phyloP scores from a whole-genome alignment of 23 tunicate species.

The Ascidia mentula region DNA sequence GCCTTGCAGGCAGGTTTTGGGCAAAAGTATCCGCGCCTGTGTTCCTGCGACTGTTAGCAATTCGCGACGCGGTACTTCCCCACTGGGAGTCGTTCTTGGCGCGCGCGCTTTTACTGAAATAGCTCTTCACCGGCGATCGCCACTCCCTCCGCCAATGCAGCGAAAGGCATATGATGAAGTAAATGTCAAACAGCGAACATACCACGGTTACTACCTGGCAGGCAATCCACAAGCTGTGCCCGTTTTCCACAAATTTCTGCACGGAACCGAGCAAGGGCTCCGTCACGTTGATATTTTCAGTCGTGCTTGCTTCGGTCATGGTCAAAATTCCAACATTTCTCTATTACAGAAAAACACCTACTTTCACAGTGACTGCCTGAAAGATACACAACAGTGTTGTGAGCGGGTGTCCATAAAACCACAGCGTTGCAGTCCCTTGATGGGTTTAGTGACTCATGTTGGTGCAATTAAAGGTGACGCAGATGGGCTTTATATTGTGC shows the following conservation, averaged over 20 bases:
- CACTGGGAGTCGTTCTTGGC: not conserved
- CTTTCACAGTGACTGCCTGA: no score
- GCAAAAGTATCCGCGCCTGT: not conserved
- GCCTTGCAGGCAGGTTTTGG: not conserved
- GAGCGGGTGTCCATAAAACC: no score
- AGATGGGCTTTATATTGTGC: no score
- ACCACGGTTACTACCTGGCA: slow-evolving; percentile 23
- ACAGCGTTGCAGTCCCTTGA: no score
- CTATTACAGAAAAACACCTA: no score
- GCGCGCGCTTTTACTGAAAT: not conserved
- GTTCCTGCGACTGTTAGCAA: not conserved
- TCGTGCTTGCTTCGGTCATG: not conserved
- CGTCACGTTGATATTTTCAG: not conserved
- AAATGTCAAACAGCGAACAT: slow-evolving; percentile 20
- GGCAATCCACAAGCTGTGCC: slow-evolving; percentile 38
- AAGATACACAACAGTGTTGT: no score
- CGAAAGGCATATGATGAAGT: slow-evolving; percentile 19
- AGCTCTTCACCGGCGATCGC: not conserved
- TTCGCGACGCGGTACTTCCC: slow-evolving; percentile 2
- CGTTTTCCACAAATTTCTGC: slow-evolving; percentile 11
- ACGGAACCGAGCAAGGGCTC: not conserved
- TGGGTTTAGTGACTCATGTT: no score
- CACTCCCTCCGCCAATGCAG: not conserved
- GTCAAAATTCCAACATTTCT: no score
- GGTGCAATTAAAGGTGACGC: no score